Evolutionary conservation across 2,113 vertebrate species (phyloP), one percentile per base, ranked within the genome.

Genomic region (sheep (Ovis aries)): DNA sequence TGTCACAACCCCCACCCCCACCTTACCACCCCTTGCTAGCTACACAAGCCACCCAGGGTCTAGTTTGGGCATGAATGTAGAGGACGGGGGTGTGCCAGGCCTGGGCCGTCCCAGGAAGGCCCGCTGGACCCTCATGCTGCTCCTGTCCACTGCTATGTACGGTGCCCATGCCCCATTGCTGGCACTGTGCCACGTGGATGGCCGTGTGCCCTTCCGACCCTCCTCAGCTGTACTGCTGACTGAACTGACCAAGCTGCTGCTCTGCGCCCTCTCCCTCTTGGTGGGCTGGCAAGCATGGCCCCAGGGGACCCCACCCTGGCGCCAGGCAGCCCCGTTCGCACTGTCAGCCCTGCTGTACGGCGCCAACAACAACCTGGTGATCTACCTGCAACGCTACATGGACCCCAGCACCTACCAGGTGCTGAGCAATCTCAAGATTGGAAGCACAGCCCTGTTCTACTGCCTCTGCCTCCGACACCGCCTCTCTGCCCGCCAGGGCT

Each of bases 331-430:
- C 1, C 99, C 99, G 5, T 99, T 99, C 1, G 99, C 99, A 0
- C 95, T 99, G 5, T 99, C 99, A 0, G 99, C 99, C 5, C 43
- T 99, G 62, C 99, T 99, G 12, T 99, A 99, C 0, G 99, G 99
- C 2, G 98, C 99, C 88, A 99, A 99, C 99, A 99, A 99, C 99
- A 99, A 99, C 98, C 98, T 99, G 95, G 99, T 99, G 74, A 99
- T 99, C 62, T 98, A 99, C 97, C 99, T 99, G 99, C 99, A 99
- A 98, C 99, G 98, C 43, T 99, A 99, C 98, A 99, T 99, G 99
- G 99, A 99, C 96, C 99, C 99, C 33, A 99, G 99, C 98, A 99
- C 99, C 80, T 99, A 99, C 97, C 99, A 99, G 97, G 99, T 99
- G 29, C 98, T 99, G 62, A 99, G 99, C 83, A 99, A 99, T 98